These are phyloP conservation scores for Capitulum mitella DNA, from an alignment of 2,888 invertebrate species.

Conservation along the genomic window DNA sequence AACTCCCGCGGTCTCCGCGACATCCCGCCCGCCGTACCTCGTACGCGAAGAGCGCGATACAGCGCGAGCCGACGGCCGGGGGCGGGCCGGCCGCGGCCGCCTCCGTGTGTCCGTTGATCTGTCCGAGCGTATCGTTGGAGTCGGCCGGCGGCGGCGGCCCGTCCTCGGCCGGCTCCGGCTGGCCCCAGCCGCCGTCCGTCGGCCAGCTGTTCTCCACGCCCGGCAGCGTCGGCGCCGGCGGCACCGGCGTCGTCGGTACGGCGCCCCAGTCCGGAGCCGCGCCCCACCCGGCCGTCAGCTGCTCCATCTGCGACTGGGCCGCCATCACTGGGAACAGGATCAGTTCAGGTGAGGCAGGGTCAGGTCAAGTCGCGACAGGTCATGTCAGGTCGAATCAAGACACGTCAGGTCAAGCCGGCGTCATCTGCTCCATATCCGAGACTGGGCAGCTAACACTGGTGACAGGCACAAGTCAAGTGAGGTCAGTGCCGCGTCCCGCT, in stretches of 20 bases:
- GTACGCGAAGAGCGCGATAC: not conserved
- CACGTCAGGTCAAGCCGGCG: too few relatives aligned
- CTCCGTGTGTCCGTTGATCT: not conserved
- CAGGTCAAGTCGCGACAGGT: too few relatives aligned
- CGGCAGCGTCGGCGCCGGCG: slow-evolving; percentile 10
- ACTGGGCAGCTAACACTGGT: too few relatives aligned
- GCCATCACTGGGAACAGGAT: not conserved
- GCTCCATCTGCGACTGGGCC: slow-evolving; percentile 14
- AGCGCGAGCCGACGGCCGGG: not conserved
- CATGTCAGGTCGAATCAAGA: too few relatives aligned
- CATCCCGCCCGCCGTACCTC: not conserved
- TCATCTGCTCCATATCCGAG: too few relatives aligned
- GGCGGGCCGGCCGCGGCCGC: not conserved
- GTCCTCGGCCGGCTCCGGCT: not conserved
- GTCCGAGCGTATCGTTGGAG: not conserved
- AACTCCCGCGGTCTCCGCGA: too few relatives aligned
- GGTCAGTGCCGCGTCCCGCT: too few relatives aligned
- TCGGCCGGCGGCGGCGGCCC: not conserved
- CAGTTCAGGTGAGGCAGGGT: not conserved
- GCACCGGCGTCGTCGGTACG: slow-evolving; percentile 18
- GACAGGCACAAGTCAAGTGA: too few relatives aligned
- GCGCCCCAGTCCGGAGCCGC: not conserved
- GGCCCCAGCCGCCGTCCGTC: not conserved
- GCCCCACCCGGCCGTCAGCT: slow-evolving; percentile 13
- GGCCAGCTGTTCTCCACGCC: slow-evolving; percentile 5